These are phyloP conservation scores for Cremastinae sp. DNA, from an alignment of 2,888 invertebrate genomes.

Conservation along the genomic window DNA sequence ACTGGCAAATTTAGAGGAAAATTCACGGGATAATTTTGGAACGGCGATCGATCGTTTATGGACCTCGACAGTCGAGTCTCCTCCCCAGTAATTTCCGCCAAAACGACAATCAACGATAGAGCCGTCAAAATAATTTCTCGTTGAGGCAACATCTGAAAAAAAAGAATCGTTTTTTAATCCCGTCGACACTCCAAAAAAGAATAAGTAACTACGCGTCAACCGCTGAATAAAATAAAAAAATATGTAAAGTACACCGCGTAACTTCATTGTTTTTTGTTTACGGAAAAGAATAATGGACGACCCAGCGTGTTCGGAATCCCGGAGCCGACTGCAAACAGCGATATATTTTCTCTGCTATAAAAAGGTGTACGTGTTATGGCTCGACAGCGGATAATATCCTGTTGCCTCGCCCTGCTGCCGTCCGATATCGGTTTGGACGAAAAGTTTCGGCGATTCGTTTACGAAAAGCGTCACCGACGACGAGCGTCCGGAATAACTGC, in stretches of 20 bases:
- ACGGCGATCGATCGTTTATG: constrained; percentile 15
- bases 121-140: constrained; percentile 4
- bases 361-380: constrained; percentile 17
- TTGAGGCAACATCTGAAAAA: constrained; percentile 50
- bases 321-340: constrained; percentile 47
- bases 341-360: constrained; percentile 41
- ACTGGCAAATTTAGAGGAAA: constrained; percentile 1
- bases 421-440: constrained; percentile 34
- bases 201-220: background rate
- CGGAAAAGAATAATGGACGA: constrained; percentile 26
- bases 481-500: constrained; percentile 5
- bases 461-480: constrained; percentile 25
- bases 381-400: constrained; percentile 32
- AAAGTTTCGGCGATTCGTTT: constrained; percentile 52
- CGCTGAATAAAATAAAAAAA: background rate
- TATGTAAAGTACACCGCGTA: background rate
- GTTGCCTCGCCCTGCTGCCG: constrained; percentile 39
- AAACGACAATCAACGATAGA: constrained; percentile 23
- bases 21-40: constrained; percentile 26
- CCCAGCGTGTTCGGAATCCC: constrained; percentile 45
- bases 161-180: background rate
- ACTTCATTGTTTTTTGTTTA: background rate
- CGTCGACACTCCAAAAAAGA: background rate
- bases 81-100: background rate
- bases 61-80: constrained; percentile 44